Percentiles rank a stretch among this genome's conserved stretches.
These are phyloP conservation scores for Plotosus lineatus DNA, from an alignment of 2,113 vertebrate genomes.

Conservation along the genomic window DNA sequence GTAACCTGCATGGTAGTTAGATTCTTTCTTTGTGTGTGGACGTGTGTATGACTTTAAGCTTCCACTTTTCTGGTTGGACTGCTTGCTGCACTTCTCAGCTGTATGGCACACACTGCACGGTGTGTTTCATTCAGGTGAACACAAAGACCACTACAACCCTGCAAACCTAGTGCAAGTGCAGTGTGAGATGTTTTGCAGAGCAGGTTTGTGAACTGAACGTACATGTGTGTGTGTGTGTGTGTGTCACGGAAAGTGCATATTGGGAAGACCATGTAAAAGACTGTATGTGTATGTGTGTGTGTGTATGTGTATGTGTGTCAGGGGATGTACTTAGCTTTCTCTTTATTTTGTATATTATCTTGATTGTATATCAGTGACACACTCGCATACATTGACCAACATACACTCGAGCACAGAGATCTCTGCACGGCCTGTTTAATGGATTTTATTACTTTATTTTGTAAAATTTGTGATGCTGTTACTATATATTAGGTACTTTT, in stretches of 20 bases:
- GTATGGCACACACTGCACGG: conserved; percentile 24
- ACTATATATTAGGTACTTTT: neutral
- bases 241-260: neutral
- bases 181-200: conserved; percentile 28
- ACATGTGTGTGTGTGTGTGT: conserved; percentile 10
- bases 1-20: conserved; percentile 35
- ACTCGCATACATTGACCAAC: conserved; percentile 20
- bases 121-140: conserved; percentile 45
- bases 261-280: neutral
- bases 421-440: conserved; percentile 10
- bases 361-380: conserved; percentile 37
- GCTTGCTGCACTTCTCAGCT: conserved; percentile 24
- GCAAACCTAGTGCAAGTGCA: conserved; percentile 13
- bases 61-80: conserved; percentile 37
- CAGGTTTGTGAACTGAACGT: conserved; percentile 20
- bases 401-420: conserved; percentile 19
- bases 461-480: conserved; percentile 27
- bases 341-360: conserved; percentile 54
- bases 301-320: conserved; percentile 23
- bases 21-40: conserved; percentile 28
- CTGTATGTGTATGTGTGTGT: conserved; percentile 34
- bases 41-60: conserved; percentile 40
- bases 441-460: neutral
- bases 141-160: conserved; percentile 22
- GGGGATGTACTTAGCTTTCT: conserved; percentile 48